Evolutionary conservation across 2,888 invertebrate species (phyloP), one percentile per base, ranked within the genome.

Genomic region (Calameuta pallipes): DNA sequence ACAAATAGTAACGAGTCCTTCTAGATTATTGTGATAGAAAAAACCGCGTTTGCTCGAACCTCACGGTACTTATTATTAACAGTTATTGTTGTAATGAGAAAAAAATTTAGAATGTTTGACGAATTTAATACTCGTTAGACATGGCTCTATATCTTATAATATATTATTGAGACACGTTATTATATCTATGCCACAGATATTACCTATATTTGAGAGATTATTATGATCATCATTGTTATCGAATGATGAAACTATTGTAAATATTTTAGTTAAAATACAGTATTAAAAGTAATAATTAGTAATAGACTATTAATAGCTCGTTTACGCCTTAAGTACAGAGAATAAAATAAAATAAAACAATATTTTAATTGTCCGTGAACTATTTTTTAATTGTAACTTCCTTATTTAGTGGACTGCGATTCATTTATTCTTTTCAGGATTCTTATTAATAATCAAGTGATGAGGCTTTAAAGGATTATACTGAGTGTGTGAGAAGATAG

Each of bases 281-380:
- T 91, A 91, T 91, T 91, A 91, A 86, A 85, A 90, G 83, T 90
- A 89, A 89, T 89, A 89, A 89, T 86, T 89, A 89, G 87, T 81
- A 80, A 83, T 87, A 89, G 84, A 83, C 82, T 87, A 82, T 81
- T 83, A 87, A 86, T 84, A 88, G 84, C 84, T 88, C 80, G 80
- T 87, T 87, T 87, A 88, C 80, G 87, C 87, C 87, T 89, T 89
- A 87, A 87, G 85, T 36, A 83, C 89, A 87, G 86, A 80, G 33
- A 82, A 77, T 82, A 82, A 84, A 86, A 56, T 56, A 77, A 83
- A 88, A 88, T 87, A 88, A 90, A 82, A 83, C 87, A 82, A 85
- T 88, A 89, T 89, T 87, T 88, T 89, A 86, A 87, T 87, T 88
- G 80, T 83, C 82, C 82, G 83, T 85, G 6, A 73, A 30, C 79